A percentile compares a stretch with the other conserved stretches of the same genome.
Conservation (phyloP, 1,140 invertebrate species). For the Conus betulinus region DNA sequence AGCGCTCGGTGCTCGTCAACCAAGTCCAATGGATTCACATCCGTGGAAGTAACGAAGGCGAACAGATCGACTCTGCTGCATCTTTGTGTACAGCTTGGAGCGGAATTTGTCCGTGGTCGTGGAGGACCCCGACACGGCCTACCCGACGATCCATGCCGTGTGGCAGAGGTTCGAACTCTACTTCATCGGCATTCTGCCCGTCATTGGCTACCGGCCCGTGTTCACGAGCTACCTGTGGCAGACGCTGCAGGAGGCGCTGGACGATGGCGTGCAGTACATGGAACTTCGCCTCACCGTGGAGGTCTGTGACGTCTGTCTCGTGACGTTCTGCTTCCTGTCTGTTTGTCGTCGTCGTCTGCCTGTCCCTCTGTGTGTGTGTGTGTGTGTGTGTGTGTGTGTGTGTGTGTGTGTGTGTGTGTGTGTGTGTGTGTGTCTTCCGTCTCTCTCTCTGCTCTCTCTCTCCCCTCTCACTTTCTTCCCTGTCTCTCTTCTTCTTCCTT, state of each 20-base stretch:
- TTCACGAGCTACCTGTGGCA: slow-evolving; percentile 85
- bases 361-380: too few relatives aligned
- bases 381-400: too few relatives aligned
- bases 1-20: too few relatives aligned
- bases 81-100: background rate
- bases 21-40: too few relatives aligned
- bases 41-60: background rate
- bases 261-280: slow-evolving; percentile 87
- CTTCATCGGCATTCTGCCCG: slow-evolving; percentile 65
- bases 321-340: too few relatives aligned
- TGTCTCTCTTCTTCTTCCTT: too few relatives aligned
- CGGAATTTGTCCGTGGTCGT: slow-evolving; percentile 16
- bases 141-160: slow-evolving; percentile 19
- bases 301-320: background rate
- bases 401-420: too few relatives aligned
- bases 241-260: slow-evolving; percentile 82
- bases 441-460: too few relatives aligned
- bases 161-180: slow-evolving; percentile 28
- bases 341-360: too few relatives aligned
- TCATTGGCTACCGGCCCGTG: slow-evolving; percentile 84
- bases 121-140: background rate
- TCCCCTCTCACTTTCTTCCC: too few relatives aligned
- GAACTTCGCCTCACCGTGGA: slow-evolving; percentile 80
- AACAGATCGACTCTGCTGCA: background rate
- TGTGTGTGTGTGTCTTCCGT: too few relatives aligned